Evolutionary conservation across 30 jellyfish, hydroid and myxozoan species (phyloP).

Genomic region (Aurelia aurita): DNA sequence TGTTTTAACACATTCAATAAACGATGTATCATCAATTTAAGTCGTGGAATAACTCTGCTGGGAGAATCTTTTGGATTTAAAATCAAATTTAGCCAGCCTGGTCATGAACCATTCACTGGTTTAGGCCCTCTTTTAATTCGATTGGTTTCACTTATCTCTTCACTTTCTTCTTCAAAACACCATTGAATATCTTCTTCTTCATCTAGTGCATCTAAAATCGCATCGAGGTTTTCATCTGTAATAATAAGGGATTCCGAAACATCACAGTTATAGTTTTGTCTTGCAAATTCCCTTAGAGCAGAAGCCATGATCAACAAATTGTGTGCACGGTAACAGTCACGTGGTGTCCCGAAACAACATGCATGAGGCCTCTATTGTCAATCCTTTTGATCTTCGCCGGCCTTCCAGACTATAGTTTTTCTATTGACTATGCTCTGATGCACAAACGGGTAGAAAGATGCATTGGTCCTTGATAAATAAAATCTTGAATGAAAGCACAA

Average conservation of each 20-base stretch:
- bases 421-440: conserved; percentile 4
- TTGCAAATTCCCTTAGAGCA: conserved; percentile 5
- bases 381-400: too few relatives aligned
- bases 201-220: conserved; percentile 27
- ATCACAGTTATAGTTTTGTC: conserved; percentile 11
- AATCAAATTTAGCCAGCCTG: conserved; percentile 13
- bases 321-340: too few relatives aligned
- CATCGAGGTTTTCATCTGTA: not conserved
- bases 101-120: not conserved
- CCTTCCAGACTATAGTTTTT: conserved; percentile 17
- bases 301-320: conserved; percentile 22
- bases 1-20: too few relatives aligned
- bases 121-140: conserved; percentile 9
- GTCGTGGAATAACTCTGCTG: too few relatives aligned
- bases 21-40: too few relatives aligned
- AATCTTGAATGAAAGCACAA: too few relatives aligned
- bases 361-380: too few relatives aligned
- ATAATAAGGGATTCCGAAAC: conserved; percentile 26
- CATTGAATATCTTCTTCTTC: conserved; percentile 6
- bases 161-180: conserved; percentile 2
- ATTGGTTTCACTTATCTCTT: conserved; percentile 19
- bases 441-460: too few relatives aligned
- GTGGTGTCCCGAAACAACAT: too few relatives aligned
- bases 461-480: too few relatives aligned
- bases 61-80: not conserved